Percentiles rank a stretch among this genome's conserved stretches.
phyloP scores from a whole-genome alignment of 2,888 invertebrate genomes.

The Penaeus monodon region DNA sequence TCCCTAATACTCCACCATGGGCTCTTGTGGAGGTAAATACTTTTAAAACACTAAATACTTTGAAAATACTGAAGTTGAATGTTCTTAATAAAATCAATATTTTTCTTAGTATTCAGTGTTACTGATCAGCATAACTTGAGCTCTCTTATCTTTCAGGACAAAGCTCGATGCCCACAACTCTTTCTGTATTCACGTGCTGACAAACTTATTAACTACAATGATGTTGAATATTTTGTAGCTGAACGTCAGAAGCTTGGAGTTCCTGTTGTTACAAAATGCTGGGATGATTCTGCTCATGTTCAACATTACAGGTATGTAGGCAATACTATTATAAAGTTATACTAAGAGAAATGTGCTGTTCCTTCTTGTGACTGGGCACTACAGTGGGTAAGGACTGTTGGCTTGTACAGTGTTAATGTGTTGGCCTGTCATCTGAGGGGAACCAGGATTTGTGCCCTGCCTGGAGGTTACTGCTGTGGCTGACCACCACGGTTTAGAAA shows the following conservation, averaged over 20 bases:
- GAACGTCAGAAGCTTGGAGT: conserved; percentile 76
- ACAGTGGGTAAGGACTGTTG: no score
- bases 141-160: conserved; percentile 71
- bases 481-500: no score
- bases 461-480: no score
- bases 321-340: not conserved
- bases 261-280: conserved; percentile 76
- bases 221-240: conserved; percentile 78
- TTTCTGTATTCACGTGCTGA: conserved; percentile 82
- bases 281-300: conserved; percentile 82
- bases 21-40: conserved; percentile 50
- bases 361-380: no score
- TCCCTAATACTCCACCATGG: conserved; percentile 58
- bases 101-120: not conserved
- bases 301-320: conserved; percentile 74
- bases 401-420: no score
- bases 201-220: conserved; percentile 77
- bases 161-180: conserved; percentile 78
- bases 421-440: no score
- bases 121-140: not conserved
- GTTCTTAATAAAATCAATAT: not conserved
- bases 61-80: not conserved
- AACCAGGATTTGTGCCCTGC: no score
- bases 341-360: no score
- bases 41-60: not conserved